Conservation (phyloP, 2,797 vertebrate genomes). For the Balearica regulorum region DNA sequence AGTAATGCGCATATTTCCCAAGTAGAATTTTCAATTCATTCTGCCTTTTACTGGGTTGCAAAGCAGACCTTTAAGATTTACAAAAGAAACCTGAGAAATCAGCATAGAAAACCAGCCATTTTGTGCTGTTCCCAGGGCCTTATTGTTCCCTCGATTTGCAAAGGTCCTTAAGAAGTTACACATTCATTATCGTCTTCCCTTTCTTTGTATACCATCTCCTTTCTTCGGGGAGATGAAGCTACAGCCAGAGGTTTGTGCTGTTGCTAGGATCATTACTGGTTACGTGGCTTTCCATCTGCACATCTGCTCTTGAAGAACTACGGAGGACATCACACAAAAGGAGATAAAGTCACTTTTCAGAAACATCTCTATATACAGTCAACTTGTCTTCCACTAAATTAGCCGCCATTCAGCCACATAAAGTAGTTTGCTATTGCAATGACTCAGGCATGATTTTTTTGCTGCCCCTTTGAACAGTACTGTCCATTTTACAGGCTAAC, state of each 20-base stretch:
- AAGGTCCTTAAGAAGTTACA: constrained; percentile 5
- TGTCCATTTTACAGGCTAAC: constrained; percentile 37
- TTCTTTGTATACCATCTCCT: not conserved
- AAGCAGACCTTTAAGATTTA: not conserved
- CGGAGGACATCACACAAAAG: not conserved
- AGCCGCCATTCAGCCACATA: constrained; percentile 12
- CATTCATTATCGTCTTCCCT: not conserved
- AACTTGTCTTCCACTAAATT: constrained; percentile 5
- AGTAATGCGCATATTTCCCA: not conserved
- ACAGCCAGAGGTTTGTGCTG: not conserved
- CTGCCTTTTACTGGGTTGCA: not conserved
- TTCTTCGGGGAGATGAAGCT: not conserved
- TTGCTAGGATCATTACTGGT: not conserved
- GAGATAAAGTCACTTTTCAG: not conserved
- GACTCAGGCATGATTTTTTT: constrained; percentile 12
- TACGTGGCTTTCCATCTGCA: not conserved
- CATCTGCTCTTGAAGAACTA: not conserved
- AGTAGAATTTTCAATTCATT: not conserved
- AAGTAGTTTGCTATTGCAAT: not conserved
- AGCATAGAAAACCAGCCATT: not conserved
- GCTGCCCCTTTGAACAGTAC: not conserved
- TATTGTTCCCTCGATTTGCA: not conserved
- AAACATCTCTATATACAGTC: not conserved
- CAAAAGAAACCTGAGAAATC: not conserved
- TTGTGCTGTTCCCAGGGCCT: not conserved